Evolutionary conservation across 2,797 vertebrate species (phyloP), one percentile per base, ranked within the genome.

Genomic region (Etheostoma nigrum): DNA sequence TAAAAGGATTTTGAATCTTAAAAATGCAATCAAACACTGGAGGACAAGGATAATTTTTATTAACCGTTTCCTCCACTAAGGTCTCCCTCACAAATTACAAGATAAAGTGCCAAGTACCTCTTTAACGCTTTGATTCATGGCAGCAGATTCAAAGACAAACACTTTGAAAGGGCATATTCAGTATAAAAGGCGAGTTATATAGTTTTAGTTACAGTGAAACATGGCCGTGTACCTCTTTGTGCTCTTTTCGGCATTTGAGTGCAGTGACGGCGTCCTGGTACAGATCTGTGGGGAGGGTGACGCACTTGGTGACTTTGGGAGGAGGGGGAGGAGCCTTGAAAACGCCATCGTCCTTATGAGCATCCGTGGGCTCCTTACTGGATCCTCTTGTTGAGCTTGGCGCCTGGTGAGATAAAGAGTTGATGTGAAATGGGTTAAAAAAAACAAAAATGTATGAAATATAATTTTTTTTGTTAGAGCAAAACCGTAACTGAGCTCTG

Each of bases 291-390:
- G 98, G 97, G 88, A 99, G 89, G 71, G 95, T 97, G 89, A 98
- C 96, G 44, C 95, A 97, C 94, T 99, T 99, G 78, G 96, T 98
- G 94, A 99, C 97, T 95, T 97, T 98, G 78, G 97, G 96, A 79
- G 98, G 98, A 89, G 97, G 97, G 36, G 97, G 97, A 57, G 98
- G 98, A 79, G 97, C 96, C 91, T 99, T 99, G 91, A 99, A 99
- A 65, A 99, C 93, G 3, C 96, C 95, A 55, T 99, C 97, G 76
- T 99, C 97, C 94, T 98, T 98, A 88, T 96, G 95, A 11, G 91
- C 47, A 86, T 95, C 94, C 0, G 86, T 1, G 25, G 96, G 93
- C 89, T 97, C 93, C 63, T 94, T 95, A 15, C 88, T 86, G 54
- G 87, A 63, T 9, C 90, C 87, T 36, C 83, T 88, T 0, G 86